Base-by-base conservation (phyloP, 2,113 vertebrate species). In the Phalacrocorax pelagicus region DNA sequence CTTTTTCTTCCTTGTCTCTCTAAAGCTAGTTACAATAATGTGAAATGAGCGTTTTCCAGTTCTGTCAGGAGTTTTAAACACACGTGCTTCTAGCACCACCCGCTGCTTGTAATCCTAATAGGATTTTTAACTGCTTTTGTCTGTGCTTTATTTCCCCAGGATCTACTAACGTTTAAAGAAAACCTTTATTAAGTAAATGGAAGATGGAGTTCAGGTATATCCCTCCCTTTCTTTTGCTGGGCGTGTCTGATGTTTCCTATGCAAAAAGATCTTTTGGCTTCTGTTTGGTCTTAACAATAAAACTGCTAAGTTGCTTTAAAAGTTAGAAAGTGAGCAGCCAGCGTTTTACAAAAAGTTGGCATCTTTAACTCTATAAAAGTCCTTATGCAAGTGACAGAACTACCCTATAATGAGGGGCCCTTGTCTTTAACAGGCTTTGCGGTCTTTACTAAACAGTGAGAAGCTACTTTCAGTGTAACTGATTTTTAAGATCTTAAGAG, bases 141-240 rank as follows among this genome's bases (percentile, higher is more conserved):
- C 13, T 96, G 77, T 96, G 72, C 86, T 95, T 94, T 91, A 51
- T 91, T 95, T 94, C 78, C 59, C 47, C 36, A 66, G 89, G 65
- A 59, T 81, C 83, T 89, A 51, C 81, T 95, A 89, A 86, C 1
- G 0, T 52, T 92, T 91, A 59, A 89, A 74, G 86, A 86, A 78
- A 91, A 52, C n/a, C 52, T 71, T 86, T 94, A 23, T 87, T 91
- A 89, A 78, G 49, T 81, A 95, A 92, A 89, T 78, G 69, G 57
- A 91, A 94, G 65, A 55, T 87, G 65, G 42, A 84, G 40, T 89
- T 94, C 86, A 91, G 74, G 59, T 96, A 74, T 80, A 92, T 74
- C 32, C 15, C 26, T 72, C 59, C 38, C 29, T 96, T 94, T 83
- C 44, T 84, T 89, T 74, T 81, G 17, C 38, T 84, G 47, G 59